Evolutionary conservation across 2,797 vertebrate species (phyloP), one percentile per base, ranked within the genome.

Genomic region (Myotis vivesi): DNA sequence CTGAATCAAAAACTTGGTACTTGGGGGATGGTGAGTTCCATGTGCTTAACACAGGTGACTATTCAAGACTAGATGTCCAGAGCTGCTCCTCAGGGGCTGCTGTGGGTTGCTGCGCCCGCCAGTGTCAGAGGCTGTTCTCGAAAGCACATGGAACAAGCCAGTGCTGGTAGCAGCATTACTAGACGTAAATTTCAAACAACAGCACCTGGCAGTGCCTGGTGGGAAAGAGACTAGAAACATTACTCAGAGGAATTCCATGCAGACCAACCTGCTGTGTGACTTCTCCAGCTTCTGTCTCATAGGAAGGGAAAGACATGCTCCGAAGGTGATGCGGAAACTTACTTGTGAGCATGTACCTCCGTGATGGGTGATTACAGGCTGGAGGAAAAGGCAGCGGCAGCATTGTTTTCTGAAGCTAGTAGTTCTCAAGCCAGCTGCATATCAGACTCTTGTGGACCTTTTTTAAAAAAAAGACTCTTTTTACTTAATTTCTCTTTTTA

Each of bases 11-110:
- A 88, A 62, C 73, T 57, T 59, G 23, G 76, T 28, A 38, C 16
- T 8, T 28, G 49, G n/a, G 2, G 46, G 41, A 10, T 1, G 22
- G 19, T 10, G 55, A 66, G 46, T 23, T 12, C 0, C 1, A 1
- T 30, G 38, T 16, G 13, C 66, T 53, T 22, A 15, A 55, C n/a
- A 13, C 9, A 33, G 12, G 22, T 2, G 28, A 57, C 51, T 13
- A 8, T 7, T n/a, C 25, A 28, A 55, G 69, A 19, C 9, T 2
- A 17, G 38, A 33, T 33, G 19, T 23, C 41, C 20, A 23, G 10
- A 57, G 53, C 51, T 15, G 30, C 17, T 4, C 7, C 55, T 2
- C 3, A 6, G 62, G 12, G 62, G 62, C 62, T 16, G 3, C n/a
- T 8, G 33, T 38, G 30, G 62, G 62, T 30, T 17, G 4, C n/a